Base-by-base conservation (phyloP, 2,888 invertebrate species). In the Pterobdella sp. region DNA sequence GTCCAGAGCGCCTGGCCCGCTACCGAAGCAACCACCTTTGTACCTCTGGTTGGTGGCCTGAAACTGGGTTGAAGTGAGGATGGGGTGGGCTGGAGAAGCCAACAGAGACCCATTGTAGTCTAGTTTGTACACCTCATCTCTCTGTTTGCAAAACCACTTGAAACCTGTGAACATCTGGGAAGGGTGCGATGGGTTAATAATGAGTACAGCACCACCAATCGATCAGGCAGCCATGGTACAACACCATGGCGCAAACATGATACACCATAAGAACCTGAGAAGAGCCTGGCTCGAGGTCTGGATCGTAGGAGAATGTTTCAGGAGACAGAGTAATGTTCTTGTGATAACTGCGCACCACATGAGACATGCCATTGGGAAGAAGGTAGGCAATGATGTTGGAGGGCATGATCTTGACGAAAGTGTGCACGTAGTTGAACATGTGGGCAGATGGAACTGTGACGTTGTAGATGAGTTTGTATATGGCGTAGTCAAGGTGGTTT, bases 361-460 rank as follows among this genome's bases (percentile, higher is more conserved):
- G 74, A 10, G 78, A 78, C 73, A 80, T 78, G 0, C 82, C 81
- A 1, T 80, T 80, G 18, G 78, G 78, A n/a, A 80, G 77, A 32
- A 84, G 77, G 32, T 79, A 76, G 18, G 79, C 81, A n/a, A 80
- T 78, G 29, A 84, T 78, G 7, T 80, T 81, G 10, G 82, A 80
- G 73, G 78, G 77, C 0, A 77, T 77, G 1, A 84, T 75, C 72
- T 78, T 75, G 2, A 82, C 75, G 76, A 77, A 82, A 0, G 81
- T 81, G 56, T 67, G 64, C 0, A 77, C 77, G 14, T n/a, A 49
- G 4, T 75, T 73, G 22, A 65, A 74, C 67, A 80, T 79, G 10
- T 7, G 32, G 75, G 75, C 32, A 3, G 36, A 63, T 26, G 35
- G 75, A 80, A 84, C 81, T 22, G 78, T 76, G 37, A 84, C 80